Percentiles rank a stretch among this genome's conserved stretches.
phyloP scores from a whole-genome alignment of 2,888 invertebrate genomes.

The Epistrophe eligans region DNA sequence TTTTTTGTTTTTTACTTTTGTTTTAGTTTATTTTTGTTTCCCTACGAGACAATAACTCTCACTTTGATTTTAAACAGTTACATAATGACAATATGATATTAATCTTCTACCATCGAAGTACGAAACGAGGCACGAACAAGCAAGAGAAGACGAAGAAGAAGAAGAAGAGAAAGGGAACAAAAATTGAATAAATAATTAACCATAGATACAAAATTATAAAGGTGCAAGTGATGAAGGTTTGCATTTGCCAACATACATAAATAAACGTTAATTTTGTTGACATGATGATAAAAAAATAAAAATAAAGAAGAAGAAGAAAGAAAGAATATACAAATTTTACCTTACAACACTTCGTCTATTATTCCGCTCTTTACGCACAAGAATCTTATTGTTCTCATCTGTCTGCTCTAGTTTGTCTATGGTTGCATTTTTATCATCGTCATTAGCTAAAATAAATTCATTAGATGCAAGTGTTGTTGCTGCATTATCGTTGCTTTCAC shows the following conservation, averaged over 20 bases:
- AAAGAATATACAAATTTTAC: constrained; percentile 78
- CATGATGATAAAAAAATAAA: constrained; percentile 37
- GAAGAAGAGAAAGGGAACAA: constrained; percentile 22
- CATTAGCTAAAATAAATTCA: constrained; percentile 77
- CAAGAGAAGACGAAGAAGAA: constrained; percentile 34
- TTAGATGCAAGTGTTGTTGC: constrained; percentile 78
- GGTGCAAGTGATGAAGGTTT: not conserved
- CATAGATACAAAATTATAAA: constrained; percentile 2
- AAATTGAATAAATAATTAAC: constrained; percentile 38
- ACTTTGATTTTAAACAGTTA: constrained; percentile 63
- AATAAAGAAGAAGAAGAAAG: constrained; percentile 5
- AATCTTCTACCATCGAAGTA: not conserved
- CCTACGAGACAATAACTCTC: constrained; percentile 66
- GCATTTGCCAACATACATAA: not conserved
- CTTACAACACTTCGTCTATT: constrained; percentile 83
- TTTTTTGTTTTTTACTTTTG: not conserved
- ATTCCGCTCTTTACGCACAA: constrained; percentile 82
- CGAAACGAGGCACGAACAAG: constrained; percentile 6
- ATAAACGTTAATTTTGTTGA: constrained; percentile 36
- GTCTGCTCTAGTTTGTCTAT: constrained; percentile 58
- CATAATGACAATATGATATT: constrained; percentile 41
- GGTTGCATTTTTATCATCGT: constrained; percentile 76
- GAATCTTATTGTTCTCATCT: constrained; percentile 75
- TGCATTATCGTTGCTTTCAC: constrained; percentile 70
- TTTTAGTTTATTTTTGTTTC: constrained; percentile 17